A percentile compares a stretch with the other conserved stretches of the same genome.
These are phyloP conservation scores for Otolemur garnettii DNA, from an alignment of 2,113 vertebrate species.

Conservation along the genomic window DNA sequence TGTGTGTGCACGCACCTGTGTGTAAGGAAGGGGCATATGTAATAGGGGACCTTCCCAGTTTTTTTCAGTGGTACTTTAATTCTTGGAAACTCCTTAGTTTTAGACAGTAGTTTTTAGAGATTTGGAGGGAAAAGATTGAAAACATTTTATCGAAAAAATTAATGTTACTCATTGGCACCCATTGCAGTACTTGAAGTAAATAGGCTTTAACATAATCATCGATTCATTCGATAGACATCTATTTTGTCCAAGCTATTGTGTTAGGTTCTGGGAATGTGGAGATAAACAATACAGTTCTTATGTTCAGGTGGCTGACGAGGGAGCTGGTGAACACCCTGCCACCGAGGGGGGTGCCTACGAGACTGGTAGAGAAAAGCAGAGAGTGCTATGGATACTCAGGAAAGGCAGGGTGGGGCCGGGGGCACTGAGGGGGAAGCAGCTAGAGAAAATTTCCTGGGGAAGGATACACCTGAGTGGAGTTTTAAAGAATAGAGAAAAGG, in stretches of 20 bases:
- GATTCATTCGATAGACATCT: neutral
- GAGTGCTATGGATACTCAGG: too few relatives aligned
- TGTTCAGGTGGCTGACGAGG: neutral
- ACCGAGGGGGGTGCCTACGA: neutral
- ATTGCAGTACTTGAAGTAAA: slow-evolving; percentile 40
- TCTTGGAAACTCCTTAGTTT: neutral
- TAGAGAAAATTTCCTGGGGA: neutral
- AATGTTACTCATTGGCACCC: slow-evolving; percentile 35
- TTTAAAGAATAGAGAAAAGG: neutral
- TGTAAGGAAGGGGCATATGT: neutral
- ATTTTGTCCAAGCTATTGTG: slow-evolving; percentile 21
- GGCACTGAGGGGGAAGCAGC: neutral
- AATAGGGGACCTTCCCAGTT: neutral
- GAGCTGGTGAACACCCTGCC: neutral
- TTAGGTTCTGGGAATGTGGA: neutral
- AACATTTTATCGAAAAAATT: neutral
- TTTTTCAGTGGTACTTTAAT: slow-evolving; percentile 13
- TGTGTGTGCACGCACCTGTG: neutral
- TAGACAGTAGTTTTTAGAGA: slow-evolving; percentile 44
- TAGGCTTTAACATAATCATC: neutral
- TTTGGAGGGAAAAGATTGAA: neutral
- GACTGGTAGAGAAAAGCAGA: neutral
- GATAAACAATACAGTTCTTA: neutral
- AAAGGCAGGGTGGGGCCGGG: neutral
- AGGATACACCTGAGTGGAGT: neutral